Percentiles rank a stretch among this genome's conserved stretches.
Conservation (phyloP, 2,113 vertebrate genomes). For the Glaucomys volans region DNA sequence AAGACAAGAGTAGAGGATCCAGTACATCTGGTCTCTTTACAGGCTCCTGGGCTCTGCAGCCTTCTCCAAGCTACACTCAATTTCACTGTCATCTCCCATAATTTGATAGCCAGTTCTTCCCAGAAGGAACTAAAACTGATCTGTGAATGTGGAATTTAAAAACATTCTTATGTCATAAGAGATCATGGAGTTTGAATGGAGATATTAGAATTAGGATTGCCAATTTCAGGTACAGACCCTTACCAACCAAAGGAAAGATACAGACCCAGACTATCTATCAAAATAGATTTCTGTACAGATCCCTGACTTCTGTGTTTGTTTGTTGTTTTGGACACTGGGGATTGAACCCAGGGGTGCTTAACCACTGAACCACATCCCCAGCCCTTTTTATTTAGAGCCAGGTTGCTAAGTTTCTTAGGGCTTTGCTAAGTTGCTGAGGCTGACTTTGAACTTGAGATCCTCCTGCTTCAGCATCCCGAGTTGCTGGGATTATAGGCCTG, state of each 20-base stretch:
- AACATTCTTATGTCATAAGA: background rate
- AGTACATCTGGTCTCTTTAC: background rate
- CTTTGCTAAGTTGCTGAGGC: too few species aligned
- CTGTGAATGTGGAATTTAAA: background rate
- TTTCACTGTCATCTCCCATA: background rate
- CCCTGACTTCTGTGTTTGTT: background rate
- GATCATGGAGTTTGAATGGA: background rate
- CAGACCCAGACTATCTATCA: background rate
- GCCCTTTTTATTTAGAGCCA: too few species aligned
- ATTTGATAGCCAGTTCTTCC: background rate
- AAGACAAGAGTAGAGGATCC: background rate
- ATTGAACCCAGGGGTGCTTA: too few species aligned
- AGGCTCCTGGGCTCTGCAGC: background rate
- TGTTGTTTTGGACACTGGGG: too few species aligned
- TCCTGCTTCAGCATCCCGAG: too few species aligned
- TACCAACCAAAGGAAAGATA: background rate
- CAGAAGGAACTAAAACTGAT: slow-evolving; percentile 4
- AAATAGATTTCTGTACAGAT: background rate
- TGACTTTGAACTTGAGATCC: too few species aligned
- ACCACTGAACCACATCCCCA: too few species aligned
- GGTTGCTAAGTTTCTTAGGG: too few species aligned
- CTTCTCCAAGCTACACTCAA: background rate
- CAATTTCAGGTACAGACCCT: background rate
- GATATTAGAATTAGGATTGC: background rate
- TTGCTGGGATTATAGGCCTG: too few species aligned